A percentile compares a stretch with the other conserved stretches of the same genome.
phyloP scores from a whole-genome alignment of 1,140 invertebrate species.

The Sarcophaga bullata region DNA sequence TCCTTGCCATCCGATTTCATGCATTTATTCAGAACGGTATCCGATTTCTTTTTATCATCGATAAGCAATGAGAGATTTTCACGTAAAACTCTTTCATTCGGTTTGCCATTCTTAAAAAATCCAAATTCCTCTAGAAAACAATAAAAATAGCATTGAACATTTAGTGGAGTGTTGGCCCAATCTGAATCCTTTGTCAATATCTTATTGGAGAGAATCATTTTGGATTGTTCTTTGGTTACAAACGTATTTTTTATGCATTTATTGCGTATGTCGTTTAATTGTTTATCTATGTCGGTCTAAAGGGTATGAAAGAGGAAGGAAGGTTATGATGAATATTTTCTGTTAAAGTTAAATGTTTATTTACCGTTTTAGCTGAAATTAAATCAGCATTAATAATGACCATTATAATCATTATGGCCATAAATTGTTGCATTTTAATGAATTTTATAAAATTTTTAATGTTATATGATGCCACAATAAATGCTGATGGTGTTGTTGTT shows the following conservation, averaged over 20 bases:
- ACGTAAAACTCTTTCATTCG: constrained; percentile 9
- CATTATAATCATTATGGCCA: not conserved
- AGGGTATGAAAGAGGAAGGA: not conserved
- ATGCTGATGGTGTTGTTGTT: too few species aligned
- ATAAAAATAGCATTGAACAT: constrained; percentile 35
- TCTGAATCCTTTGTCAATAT: not conserved
- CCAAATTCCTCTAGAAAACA: constrained; percentile 36
- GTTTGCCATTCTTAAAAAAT: constrained; percentile 5
- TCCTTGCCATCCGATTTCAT: constrained; percentile 49
- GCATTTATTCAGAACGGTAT: constrained; percentile 45
- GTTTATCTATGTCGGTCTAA: not conserved
- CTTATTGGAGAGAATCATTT: not conserved
- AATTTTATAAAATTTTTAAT: not conserved
- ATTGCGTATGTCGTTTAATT: not conserved
- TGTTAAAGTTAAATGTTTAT: not conserved
- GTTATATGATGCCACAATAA: not conserved
- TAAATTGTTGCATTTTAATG: constrained; percentile 11
- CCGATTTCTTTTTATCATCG: constrained; percentile 18
- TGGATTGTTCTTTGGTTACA: constrained; percentile 2
- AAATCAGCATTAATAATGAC: not conserved
- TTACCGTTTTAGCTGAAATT: not conserved
- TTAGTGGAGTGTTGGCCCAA: not conserved
- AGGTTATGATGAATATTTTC: not conserved
- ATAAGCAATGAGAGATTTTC: constrained; percentile 17
- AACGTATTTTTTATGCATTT: not conserved